Evolutionary conservation across 2,888 invertebrate genomes (phyloP).

Genomic region (Bedellia somnulentella): DNA sequence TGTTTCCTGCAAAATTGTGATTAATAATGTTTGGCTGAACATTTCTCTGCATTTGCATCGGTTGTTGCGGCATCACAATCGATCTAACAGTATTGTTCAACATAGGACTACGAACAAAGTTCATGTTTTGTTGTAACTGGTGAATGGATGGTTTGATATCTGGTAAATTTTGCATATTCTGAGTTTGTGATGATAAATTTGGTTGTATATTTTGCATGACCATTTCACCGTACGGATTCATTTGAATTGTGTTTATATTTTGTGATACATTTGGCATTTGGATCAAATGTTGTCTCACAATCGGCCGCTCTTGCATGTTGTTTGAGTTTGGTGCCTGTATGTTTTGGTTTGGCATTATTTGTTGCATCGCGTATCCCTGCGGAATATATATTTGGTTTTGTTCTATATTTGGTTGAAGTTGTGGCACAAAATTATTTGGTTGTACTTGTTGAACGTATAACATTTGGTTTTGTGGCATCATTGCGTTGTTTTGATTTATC

Average conservation of each 20-base stretch:
- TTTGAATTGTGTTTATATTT: conserved; percentile 1
- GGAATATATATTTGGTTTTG: conserved; percentile 36
- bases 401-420: conserved; percentile 29
- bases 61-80: too few relatives aligned
- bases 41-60: too few relatives aligned
- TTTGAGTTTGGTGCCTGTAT: conserved; percentile 18
- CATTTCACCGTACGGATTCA: conserved; percentile 4
- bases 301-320: conserved; percentile 17
- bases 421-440: conserved; percentile 27
- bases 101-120: too few relatives aligned
- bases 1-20: too few relatives aligned
- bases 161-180: too few relatives aligned
- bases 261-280: conserved; percentile 1
- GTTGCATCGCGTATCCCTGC: conserved; percentile 26
- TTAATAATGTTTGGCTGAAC: too few relatives aligned
- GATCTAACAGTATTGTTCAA: too few relatives aligned
- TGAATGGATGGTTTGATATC: too few relatives aligned
- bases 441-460: conserved; percentile 36
- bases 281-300: conserved; percentile 11
- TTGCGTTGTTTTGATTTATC: conserved; percentile 28
- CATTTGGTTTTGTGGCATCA: conserved; percentile 25
- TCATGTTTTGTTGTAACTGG: too few relatives aligned
- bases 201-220: conserved; percentile 16
- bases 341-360: conserved; percentile 24
- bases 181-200: too few relatives aligned